Base-by-base conservation (phyloP, 2,113 vertebrate species). In the Dipodomys ordii region DNA sequence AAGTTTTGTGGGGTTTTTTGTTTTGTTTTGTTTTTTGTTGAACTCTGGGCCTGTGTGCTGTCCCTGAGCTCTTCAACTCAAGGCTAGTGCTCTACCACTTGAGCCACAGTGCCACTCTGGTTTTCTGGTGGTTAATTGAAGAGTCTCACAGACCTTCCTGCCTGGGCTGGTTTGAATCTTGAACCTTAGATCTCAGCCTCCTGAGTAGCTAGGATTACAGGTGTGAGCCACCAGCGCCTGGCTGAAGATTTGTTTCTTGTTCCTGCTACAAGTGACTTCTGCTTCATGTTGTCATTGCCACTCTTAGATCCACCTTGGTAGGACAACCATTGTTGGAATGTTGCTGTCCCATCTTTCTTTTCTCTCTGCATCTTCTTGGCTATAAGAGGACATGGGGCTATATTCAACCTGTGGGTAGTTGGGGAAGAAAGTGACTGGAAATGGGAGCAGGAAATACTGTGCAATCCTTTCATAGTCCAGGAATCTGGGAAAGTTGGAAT, bases 251-350 rank as follows among this genome's bases (percentile, higher is more conserved):
- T 46, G 68, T 44, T 90, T 87, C 73, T 86, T 84, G 32, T n/a
- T 91, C 19, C 44, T 93, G 23, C 30, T 68, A 0, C 39, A 28
- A 73, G 15, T 7, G 20, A 23, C 57, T 28, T 81, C n/a, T 39
- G 25, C 65, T 44, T 62, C 67, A 4, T 79, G 72, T 64, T 76
- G 32, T 81, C n/a, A n/a, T 72, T 46, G n/a, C 57, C 9, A 44
- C 49, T 80, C 44, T 12, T 49, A 39, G 32, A 92, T 32, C 10
- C 28, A 76, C 16, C 25, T 25, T 81, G 73, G 23, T 74, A 87
- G 44, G 92, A 44, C 78, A 94, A 35, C 46, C 11, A 3, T 76
- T 81, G 9, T 92, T 88, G 69, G 87, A 83, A 91, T 80, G 57
- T 93, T 90, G 9, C 64, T 90, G 69, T 44, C n/a, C 64, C 35